Evolutionary conservation across 2,797 vertebrate species (phyloP).

Genomic region (Tamandua tetradactyla): DNA sequence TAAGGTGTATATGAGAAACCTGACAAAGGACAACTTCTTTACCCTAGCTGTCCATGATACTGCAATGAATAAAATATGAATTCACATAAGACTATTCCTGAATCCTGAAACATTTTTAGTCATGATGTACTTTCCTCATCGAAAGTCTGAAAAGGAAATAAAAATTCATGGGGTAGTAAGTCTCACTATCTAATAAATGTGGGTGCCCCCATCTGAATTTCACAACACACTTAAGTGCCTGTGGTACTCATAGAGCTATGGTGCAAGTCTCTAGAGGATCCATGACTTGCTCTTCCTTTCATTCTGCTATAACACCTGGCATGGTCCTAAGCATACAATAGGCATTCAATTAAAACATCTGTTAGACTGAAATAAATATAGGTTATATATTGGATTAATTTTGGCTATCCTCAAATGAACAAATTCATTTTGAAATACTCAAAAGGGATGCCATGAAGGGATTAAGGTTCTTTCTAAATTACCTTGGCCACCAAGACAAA

Average conservation of each 20-base stretch:
- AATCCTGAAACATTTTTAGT: conserved; percentile 42
- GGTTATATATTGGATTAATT: not conserved
- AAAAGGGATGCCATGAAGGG: not conserved
- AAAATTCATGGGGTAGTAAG: not conserved
- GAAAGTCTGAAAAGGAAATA: not conserved
- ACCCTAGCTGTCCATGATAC: not conserved
- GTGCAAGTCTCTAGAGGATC: conserved; percentile 17
- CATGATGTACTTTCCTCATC: not conserved
- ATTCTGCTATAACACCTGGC: not conserved
- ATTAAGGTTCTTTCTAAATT: not conserved
- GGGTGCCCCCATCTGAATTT: not conserved
- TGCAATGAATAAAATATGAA: conserved; percentile 17
- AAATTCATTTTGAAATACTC: not conserved
- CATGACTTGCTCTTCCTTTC: not conserved
- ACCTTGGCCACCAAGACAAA: not conserved
- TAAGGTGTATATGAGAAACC: not conserved
- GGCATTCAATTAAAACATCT: not conserved
- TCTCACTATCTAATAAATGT: not conserved
- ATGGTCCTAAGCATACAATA: not conserved
- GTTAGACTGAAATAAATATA: not conserved
- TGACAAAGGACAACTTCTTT: not conserved
- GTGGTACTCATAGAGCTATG: not conserved
- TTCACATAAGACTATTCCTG: not conserved
- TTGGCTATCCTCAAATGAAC: not conserved
- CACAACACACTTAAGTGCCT: not conserved